These are phyloP conservation scores for Empis stercorea DNA, from an alignment of 2,888 invertebrate genomes.

Conservation along the genomic window DNA sequence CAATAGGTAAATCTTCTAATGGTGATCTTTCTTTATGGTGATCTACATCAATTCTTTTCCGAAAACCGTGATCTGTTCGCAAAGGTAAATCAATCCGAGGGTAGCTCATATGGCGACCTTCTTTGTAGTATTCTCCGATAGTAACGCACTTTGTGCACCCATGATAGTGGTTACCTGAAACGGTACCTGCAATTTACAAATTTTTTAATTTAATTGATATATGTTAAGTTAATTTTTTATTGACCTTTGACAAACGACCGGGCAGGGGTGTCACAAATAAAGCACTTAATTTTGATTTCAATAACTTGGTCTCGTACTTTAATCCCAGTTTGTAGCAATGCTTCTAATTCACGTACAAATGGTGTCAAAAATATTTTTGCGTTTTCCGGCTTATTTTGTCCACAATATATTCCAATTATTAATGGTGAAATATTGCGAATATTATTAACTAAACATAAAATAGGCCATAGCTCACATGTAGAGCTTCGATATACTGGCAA, in stretches of 20 bases:
- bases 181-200: background rate
- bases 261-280: conserved; percentile 4
- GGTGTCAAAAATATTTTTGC: too few species aligned
- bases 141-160: conserved; percentile 8
- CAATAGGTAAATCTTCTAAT: conserved; percentile 11
- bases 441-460: too few species aligned
- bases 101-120: conserved; percentile 14
- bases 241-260: conserved; percentile 2
- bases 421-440: too few species aligned
- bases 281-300: conserved; percentile 1
- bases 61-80: background rate
- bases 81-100: conserved; percentile 9
- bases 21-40: conserved; percentile 2
- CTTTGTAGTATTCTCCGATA: conserved; percentile 13
- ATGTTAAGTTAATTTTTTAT: background rate
- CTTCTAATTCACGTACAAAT: too few species aligned
- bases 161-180: conserved; percentile 14
- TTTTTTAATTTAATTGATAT: background rate
- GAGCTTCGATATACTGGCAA: too few species aligned
- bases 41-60: background rate
- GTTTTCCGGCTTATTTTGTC: too few species aligned
- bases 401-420: too few species aligned
- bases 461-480: too few species aligned
- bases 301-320: too few species aligned
- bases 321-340: too few species aligned